These are phyloP conservation scores for Nibea coibor DNA, from an alignment of 2,113 vertebrate genomes.

Conservation along the genomic window DNA sequence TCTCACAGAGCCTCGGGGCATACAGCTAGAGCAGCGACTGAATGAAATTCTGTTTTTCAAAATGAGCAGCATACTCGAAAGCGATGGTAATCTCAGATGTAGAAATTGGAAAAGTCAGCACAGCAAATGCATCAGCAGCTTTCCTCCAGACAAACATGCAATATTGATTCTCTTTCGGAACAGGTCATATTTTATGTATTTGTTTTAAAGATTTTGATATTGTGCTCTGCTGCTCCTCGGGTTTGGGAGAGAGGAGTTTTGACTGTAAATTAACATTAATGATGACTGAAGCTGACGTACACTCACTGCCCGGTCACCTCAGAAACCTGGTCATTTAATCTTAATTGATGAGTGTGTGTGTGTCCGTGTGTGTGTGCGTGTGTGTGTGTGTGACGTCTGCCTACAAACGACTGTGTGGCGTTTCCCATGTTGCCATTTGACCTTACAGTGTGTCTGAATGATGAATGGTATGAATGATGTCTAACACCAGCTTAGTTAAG, in stretches of 20 bases:
- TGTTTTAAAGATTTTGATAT: constrained; percentile 74
- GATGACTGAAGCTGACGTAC: constrained; percentile 46
- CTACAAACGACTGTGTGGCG: constrained; percentile 4
- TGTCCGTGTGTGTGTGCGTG: not conserved
- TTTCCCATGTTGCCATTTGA: constrained; percentile 6
- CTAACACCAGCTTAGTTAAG: not conserved
- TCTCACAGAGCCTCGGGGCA: constrained; percentile 72
- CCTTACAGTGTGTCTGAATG: not conserved
- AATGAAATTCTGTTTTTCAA: constrained; percentile 79
- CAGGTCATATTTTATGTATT: constrained; percentile 81
- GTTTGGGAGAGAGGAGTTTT: constrained; percentile 19
- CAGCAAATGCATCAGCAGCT: constrained; percentile 76
- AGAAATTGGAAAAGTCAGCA: constrained; percentile 82
- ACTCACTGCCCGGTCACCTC: constrained; percentile 31
- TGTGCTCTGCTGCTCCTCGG: constrained; percentile 47
- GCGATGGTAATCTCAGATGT: constrained; percentile 81
- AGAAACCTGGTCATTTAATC: constrained; percentile 36
- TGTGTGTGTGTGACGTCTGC: not conserved
- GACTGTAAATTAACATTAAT: constrained; percentile 56
- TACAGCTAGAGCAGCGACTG: constrained; percentile 66
- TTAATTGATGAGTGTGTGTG: constrained; percentile 33
- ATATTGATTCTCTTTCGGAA: constrained; percentile 75
- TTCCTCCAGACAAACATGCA: constrained; percentile 80
- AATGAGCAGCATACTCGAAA: constrained; percentile 77
- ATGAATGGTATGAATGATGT: not conserved